Conservation (phyloP, 2,888 invertebrate species). For the Orchesella flavescens region DNA sequence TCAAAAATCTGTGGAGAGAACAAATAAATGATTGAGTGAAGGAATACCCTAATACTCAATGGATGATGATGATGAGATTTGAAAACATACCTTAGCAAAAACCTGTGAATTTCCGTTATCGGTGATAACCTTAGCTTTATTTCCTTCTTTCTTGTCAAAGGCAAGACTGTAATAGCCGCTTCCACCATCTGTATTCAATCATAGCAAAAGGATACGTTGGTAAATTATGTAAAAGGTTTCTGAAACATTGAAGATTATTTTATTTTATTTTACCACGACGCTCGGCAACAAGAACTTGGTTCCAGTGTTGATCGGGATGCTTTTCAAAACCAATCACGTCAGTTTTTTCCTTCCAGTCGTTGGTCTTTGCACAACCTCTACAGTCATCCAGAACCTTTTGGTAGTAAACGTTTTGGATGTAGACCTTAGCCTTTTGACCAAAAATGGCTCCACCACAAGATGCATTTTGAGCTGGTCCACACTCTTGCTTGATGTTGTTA, state of each 20-base stretch:
- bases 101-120: conserved; percentile 24
- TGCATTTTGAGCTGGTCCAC: conserved; percentile 21
- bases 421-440: conserved; percentile 24
- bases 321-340: conserved; percentile 39
- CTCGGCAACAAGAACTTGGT: conserved; percentile 46
- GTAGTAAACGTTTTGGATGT: conserved; percentile 46
- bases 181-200: background rate
- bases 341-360: conserved; percentile 24
- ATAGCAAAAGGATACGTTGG: no score
- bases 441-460: conserved; percentile 43
- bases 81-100: conserved; percentile 44
- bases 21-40: no score
- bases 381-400: conserved; percentile 53
- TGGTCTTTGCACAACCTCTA: conserved; percentile 22
- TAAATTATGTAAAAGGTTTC: no score
- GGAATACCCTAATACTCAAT: no score
- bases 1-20: no score
- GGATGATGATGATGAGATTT: no score
- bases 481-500: conserved; percentile 32
- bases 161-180: conserved; percentile 47
- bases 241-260: no score
- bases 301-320: conserved; percentile 35
- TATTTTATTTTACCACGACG: conserved; percentile 35
- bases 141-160: conserved; percentile 38
- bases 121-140: conserved; percentile 47